These are phyloP conservation scores for Galago senegalensis DNA, from an alignment of 2,797 vertebrate species.

Conservation along the genomic window DNA sequence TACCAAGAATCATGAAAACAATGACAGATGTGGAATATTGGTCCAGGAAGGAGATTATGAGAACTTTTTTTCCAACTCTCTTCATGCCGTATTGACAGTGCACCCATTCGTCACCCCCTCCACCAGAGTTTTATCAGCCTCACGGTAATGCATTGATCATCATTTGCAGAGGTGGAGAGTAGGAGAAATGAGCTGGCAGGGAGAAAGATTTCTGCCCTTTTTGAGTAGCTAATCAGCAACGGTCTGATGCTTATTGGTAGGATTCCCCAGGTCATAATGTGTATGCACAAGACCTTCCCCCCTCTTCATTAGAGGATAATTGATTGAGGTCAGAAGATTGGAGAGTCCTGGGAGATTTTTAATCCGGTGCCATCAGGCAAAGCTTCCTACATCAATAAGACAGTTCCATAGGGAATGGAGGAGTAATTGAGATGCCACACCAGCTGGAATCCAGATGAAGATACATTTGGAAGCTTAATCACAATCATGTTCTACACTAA, in stretches of 20 bases:
- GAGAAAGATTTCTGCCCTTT: background rate
- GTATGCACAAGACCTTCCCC: slow-evolving; percentile 51
- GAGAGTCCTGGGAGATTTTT: slow-evolving; percentile 80
- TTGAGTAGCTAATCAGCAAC: background rate
- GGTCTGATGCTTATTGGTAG: slow-evolving; percentile 25
- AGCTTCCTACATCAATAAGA: slow-evolving; percentile 77
- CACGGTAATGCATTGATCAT: background rate
- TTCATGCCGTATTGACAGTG: background rate
- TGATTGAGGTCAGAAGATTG: slow-evolving; percentile 77
- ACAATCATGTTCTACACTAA: slow-evolving; percentile 84
- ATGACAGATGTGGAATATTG: background rate
- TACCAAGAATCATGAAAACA: background rate
- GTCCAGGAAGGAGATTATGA: background rate
- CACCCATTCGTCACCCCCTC: background rate
- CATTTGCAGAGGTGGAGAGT: background rate
- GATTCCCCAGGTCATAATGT: slow-evolving; percentile 27
- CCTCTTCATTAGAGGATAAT: slow-evolving; percentile 80
- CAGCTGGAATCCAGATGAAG: slow-evolving; percentile 89
- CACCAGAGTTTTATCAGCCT: background rate
- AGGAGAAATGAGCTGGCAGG: background rate
- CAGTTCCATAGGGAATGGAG: slow-evolving; percentile 70
- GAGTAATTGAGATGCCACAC: slow-evolving; percentile 82
- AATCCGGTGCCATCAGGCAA: slow-evolving; percentile 80
- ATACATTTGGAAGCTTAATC: slow-evolving; percentile 87
- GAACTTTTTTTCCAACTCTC: background rate